phyloP scores from a whole-genome alignment of 2,113 vertebrate genomes.

The Eublepharis macularius region DNA sequence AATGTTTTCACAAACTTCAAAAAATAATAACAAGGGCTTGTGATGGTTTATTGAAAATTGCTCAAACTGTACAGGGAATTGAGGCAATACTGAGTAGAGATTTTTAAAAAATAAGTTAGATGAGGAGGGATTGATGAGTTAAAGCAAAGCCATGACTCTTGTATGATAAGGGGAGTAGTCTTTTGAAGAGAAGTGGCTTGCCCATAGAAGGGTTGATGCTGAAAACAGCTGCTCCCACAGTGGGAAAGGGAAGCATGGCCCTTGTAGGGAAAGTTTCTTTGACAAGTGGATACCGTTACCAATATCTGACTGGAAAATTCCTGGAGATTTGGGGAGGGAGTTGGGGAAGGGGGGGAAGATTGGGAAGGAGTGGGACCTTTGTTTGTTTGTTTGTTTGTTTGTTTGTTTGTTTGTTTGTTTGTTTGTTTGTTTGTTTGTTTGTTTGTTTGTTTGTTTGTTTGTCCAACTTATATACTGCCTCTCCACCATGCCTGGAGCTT shows the following conservation, averaged over 20 bases:
- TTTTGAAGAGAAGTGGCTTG: neutral
- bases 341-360: too few relatives aligned
- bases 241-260: neutral
- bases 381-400: too few relatives aligned
- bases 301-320: too few relatives aligned
- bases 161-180: neutral
- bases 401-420: too few relatives aligned
- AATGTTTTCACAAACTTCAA: neutral
- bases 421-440: too few relatives aligned
- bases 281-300: neutral
- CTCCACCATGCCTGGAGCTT: too few relatives aligned
- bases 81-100: neutral
- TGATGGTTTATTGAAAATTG: neutral
- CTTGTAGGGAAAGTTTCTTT: neutral
- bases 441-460: too few relatives aligned
- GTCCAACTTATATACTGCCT: too few relatives aligned
- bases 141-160: neutral
- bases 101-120: neutral
- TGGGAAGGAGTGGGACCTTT: too few relatives aligned
- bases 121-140: neutral
- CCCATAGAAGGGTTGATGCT: neutral
- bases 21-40: neutral
- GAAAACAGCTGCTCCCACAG: neutral
- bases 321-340: too few relatives aligned
- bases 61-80: neutral